phyloP scores from a whole-genome alignment of 2,113 vertebrate species.

The Ciconia boyciana region DNA sequence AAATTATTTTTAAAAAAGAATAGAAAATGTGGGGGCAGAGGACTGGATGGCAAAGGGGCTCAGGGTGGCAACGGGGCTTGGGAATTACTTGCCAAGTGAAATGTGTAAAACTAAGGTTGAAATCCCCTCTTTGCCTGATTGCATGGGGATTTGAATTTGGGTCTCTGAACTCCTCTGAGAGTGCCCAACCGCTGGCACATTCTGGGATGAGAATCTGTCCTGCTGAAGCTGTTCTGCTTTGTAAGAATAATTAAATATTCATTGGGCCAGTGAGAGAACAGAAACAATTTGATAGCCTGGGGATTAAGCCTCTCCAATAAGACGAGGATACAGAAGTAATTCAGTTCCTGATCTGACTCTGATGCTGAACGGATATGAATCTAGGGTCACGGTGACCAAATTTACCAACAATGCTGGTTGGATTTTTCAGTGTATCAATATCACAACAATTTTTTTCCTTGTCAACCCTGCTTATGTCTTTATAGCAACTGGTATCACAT shows the following conservation, averaged over 20 bases:
- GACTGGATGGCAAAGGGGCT: neutral
- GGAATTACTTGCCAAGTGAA: slow-evolving; percentile 21
- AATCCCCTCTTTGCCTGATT: slow-evolving; percentile 56
- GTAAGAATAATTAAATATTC: slow-evolving; percentile 71
- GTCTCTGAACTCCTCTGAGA: slow-evolving; percentile 66
- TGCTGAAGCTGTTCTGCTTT: slow-evolving; percentile 67
- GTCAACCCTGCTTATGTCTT: neutral
- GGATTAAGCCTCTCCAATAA: slow-evolving; percentile 61
- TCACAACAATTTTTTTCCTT: neutral
- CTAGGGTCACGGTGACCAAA: neutral
- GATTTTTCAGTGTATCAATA: neutral
- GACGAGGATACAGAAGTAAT: slow-evolving; percentile 34
- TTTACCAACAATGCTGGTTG: neutral
- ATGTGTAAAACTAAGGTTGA: slow-evolving; percentile 56
- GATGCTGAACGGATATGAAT: neutral
- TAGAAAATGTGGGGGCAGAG: neutral
- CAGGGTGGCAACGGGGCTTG: neutral
- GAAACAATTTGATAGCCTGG: slow-evolving; percentile 68
- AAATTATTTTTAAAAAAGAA: neutral
- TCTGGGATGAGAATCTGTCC: slow-evolving; percentile 64
- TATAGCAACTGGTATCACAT: neutral
- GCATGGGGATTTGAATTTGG: slow-evolving; percentile 61
- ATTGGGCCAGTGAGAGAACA: slow-evolving; percentile 68
- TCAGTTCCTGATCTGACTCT: slow-evolving; percentile 33
- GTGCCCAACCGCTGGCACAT: slow-evolving; percentile 50